Evolutionary conservation across 2,888 invertebrate species (phyloP), one percentile per base, ranked within the genome.

Genomic region (Dryocosmus kuriphilus): DNA sequence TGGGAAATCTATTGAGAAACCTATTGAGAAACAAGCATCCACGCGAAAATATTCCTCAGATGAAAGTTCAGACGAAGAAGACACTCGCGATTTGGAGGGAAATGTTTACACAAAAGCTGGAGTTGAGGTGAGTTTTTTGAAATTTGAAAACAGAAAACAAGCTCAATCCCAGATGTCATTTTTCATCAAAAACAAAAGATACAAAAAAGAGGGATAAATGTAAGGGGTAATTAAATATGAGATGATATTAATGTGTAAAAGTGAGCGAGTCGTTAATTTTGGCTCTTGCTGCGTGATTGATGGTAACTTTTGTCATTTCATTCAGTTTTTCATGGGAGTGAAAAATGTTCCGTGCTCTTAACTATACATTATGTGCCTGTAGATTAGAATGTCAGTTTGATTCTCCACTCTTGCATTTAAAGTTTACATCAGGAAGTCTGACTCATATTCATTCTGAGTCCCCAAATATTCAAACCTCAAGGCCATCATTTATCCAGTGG

Each of bases 101-200:
- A 95, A 96, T 87, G 96, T 95, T 46, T 94, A 95, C 84, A 95
- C 96, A 1, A 95, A 95, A 75, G 94, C 94, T 85, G 97, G 97
- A 83, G 93, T 94, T 80, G 97, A 97, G 95, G 93, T 93, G 78
- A 71, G 41, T 71, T 46, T 63, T 27, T 30, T 24, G 11, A 24
- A 57, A n/a, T n/a, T 8, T 8, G 0, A 3, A 51, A n/a, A n/a
- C n/a, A n/a, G 38, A 38, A 51, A 51, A 51, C 51, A 2, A 51
- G 11, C 11, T 7, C 11, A 38, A 6, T 2, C n/a, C 51, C n/a
- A 51, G 1, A 9, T 9, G 51, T 27, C 24, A 57, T 57, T 57
- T 57, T 57, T 57, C 5, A 22, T 22, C 14, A 9, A 57, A 57
- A 57, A 57, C 11, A 57, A 57, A 22, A 55, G 22, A 22, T 3